Evolutionary conservation across 2,797 vertebrate genomes (phyloP).

Genomic region (Octomys mimax): DNA sequence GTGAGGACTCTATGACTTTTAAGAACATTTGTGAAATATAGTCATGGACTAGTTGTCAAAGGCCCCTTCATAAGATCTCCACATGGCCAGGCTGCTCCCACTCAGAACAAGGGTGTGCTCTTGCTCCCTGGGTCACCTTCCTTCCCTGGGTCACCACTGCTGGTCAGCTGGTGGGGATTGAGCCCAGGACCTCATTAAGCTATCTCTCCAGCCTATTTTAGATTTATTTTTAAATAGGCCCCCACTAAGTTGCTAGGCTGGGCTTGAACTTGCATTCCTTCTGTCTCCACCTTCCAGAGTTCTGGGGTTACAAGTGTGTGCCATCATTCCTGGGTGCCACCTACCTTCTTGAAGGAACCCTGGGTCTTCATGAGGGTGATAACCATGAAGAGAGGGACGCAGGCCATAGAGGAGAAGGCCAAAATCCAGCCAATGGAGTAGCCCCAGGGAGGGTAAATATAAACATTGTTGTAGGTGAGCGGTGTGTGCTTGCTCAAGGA

Average conservation of each 20-base stretch:
- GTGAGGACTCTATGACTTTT: neutral
- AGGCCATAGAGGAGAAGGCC: conserved; percentile 91
- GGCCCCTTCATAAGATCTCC: neutral
- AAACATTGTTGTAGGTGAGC: conserved; percentile 90
- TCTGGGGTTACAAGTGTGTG: neutral
- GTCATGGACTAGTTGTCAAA: neutral
- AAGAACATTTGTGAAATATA: conserved; percentile 15
- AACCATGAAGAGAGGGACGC: conserved; percentile 86
- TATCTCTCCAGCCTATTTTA: neutral
- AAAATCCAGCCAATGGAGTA: conserved; percentile 90
- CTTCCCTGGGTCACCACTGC: neutral
- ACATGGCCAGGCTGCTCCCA: neutral
- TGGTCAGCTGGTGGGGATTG: neutral
- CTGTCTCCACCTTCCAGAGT: neutral
- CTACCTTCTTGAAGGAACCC: conserved; percentile 90
- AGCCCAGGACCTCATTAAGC: neutral
- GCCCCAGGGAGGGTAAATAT: conserved; percentile 90
- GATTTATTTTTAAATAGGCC: neutral
- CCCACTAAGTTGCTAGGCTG: neutral
- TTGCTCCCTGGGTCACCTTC: no score
- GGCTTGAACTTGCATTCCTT: neutral
- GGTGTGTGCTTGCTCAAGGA: conserved; percentile 90
- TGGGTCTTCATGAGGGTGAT: conserved; percentile 88
- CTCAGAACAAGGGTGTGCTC: neutral
- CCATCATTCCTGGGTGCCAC: neutral